phyloP scores from a whole-genome alignment of 2,888 invertebrate species.

The Coremacera marginata region DNA sequence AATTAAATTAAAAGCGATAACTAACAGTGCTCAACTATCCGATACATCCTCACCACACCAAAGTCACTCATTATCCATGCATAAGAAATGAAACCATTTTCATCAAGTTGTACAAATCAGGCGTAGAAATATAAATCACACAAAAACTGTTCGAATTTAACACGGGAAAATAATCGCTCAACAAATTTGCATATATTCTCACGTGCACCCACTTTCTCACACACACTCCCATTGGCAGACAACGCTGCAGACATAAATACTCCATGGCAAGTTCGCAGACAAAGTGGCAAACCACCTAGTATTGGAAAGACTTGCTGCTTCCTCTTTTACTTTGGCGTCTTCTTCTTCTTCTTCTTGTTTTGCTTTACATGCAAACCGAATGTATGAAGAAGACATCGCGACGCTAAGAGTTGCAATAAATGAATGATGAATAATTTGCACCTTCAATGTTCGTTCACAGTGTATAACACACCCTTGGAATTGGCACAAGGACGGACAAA shows the following conservation, averaged over 20 bases:
- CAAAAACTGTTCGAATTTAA: background rate
- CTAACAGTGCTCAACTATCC: background rate
- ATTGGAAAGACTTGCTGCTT: background rate
- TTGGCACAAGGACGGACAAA: background rate
- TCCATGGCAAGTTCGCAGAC: background rate
- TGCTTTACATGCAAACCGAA: background rate
- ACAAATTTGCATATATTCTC: conserved; percentile 16
- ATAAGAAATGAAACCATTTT: background rate
- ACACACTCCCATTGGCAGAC: background rate
- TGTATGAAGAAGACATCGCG: background rate
- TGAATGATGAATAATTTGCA: conserved; percentile 36
- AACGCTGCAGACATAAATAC: background rate
- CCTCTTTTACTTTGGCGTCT: background rate
- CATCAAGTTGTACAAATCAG: background rate
- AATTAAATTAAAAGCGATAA: too few species aligned
- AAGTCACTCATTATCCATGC: background rate
- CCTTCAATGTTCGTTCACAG: conserved; percentile 24
- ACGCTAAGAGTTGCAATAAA: conserved; percentile 13
- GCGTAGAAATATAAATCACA: background rate
- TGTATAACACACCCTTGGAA: conserved; percentile 18
- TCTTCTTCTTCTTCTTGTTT: background rate
- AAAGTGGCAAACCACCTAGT: background rate
- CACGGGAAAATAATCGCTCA: conserved; percentile 5
- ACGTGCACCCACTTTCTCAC: background rate
- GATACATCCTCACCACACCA: background rate